Evolutionary conservation across 92 coral and sea anemone species (phyloP).

Genomic region (Phenganax subtilis): DNA sequence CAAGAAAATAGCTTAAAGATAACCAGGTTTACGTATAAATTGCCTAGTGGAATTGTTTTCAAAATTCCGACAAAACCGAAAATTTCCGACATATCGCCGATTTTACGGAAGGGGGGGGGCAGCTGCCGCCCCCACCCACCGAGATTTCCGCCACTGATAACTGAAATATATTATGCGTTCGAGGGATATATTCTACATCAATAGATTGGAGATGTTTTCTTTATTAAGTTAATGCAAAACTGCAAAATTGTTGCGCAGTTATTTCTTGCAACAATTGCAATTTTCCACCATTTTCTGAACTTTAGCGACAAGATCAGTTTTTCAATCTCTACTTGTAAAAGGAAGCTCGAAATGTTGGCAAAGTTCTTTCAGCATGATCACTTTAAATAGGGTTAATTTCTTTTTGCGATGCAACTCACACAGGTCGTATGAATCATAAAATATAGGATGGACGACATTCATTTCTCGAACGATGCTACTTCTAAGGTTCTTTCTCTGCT

Average conservation of each 20-base stretch:
- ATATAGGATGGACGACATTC: slow-evolving; percentile 33
- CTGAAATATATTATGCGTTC: no score
- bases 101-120: no score
- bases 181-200: no score
- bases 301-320: slow-evolving; percentile 19
- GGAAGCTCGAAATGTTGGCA: slow-evolving; percentile 39
- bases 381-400: slow-evolving; percentile 33
- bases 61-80: no score
- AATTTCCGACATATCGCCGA: no score
- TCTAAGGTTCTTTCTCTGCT: background rate
- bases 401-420: slow-evolving; percentile 24
- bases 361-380: slow-evolving; percentile 34
- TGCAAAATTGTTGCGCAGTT: background rate
- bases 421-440: slow-evolving; percentile 40
- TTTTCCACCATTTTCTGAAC: slow-evolving; percentile 24
- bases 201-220: no score
- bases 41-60: no score
- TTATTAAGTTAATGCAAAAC: background rate
- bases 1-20: no score
- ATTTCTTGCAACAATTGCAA: slow-evolving; percentile 35
- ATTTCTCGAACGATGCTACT: background rate
- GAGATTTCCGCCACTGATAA: no score
- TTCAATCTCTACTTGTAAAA: slow-evolving; percentile 24
- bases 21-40: no score
- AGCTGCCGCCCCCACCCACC: no score